Conservation (phyloP, 2,888 invertebrate species). For the Gerris lacustris region DNA sequence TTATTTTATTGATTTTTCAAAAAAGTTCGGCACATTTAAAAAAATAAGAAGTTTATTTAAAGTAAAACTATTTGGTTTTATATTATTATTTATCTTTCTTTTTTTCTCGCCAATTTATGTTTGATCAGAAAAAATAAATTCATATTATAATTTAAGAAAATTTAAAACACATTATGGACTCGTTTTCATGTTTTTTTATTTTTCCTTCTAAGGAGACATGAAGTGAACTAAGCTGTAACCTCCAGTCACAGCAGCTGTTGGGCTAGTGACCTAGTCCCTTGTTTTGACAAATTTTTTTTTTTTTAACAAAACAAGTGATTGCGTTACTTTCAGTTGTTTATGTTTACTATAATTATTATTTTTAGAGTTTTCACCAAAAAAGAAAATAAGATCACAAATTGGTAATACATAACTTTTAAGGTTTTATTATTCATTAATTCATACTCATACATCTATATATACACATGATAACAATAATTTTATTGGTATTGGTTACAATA, state of each 20-base stretch:
- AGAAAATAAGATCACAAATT: not conserved
- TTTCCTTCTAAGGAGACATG: not conserved
- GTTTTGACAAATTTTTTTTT: constrained; percentile 11
- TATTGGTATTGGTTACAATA: no score
- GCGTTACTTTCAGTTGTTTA: not conserved
- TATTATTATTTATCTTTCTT: not conserved
- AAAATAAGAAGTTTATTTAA: not conserved
- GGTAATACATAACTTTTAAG: not conserved
- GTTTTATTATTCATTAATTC: no score
- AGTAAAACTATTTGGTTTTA: not conserved
- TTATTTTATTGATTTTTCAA: no score
- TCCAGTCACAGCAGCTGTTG: constrained; percentile 25
- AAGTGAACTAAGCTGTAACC: constrained; percentile 6
- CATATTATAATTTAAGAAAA: not conserved
- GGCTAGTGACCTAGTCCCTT: constrained; percentile 22
- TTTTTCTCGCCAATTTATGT: not conserved
- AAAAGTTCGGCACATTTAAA: not conserved
- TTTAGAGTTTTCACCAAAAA: not conserved
- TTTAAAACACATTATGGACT: not conserved
- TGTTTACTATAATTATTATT: not conserved
- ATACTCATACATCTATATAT: no score
- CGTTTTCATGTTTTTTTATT: not conserved
- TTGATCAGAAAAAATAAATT: not conserved
- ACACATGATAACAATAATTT: no score
- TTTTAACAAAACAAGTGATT: not conserved